phyloP scores from a whole-genome alignment of 2,888 invertebrate species.

The Mesorhabditis spiculigera region DNA sequence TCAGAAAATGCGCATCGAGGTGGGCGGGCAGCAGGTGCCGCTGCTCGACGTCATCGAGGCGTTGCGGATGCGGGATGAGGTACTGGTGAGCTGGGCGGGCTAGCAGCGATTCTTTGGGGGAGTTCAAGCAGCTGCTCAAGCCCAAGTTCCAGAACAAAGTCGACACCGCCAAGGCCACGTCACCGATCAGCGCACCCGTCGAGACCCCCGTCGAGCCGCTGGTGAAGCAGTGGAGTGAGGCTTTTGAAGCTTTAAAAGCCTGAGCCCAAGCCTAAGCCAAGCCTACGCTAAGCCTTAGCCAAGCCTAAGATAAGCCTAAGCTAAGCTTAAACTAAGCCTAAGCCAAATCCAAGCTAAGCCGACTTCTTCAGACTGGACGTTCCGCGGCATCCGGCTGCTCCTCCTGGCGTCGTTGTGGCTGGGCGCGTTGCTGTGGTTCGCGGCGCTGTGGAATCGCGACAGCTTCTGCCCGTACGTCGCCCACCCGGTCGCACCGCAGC shows the following conservation, averaged over 20 bases:
- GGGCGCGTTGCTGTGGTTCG: neutral
- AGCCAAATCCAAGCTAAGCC: no score
- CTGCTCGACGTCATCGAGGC: neutral
- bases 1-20: neutral
- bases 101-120: neutral
- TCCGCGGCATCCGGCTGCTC: neutral
- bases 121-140: neutral
- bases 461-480: neutral
- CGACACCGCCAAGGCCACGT: no score
- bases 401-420: neutral
- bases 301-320: neutral
- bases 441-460: slow-evolving; percentile 2
- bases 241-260: neutral
- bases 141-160: neutral
- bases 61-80: neutral
- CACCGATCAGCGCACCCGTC: no score
- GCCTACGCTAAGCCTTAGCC: no score
- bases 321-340: no score
- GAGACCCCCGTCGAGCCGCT: neutral
- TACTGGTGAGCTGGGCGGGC: neutral
- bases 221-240: neutral
- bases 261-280: neutral
- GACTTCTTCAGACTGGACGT: neutral
- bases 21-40: neutral
- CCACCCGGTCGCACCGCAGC: no score